phyloP scores from a whole-genome alignment of 2,113 vertebrate genomes.

The Brachionichthys hirsutus region DNA sequence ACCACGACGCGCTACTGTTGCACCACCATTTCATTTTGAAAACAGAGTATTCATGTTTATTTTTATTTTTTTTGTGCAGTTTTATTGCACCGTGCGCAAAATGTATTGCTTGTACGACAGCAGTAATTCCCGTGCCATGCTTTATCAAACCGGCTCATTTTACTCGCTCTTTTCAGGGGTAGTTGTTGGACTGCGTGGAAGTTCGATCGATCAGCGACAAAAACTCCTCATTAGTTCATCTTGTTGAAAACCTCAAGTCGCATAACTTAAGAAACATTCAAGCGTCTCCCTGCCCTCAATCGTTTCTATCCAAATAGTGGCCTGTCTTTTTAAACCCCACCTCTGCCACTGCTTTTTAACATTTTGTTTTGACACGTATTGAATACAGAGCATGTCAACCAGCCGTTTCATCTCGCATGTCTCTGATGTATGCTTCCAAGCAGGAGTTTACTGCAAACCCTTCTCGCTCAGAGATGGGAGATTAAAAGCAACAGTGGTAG shows the following conservation, averaged over 20 bases:
- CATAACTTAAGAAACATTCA: slow-evolving; percentile 21
- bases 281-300: slow-evolving; percentile 7
- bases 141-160: slow-evolving; percentile 39
- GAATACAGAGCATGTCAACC: slow-evolving; percentile 5
- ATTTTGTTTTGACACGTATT: too few relatives aligned
- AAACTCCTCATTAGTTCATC: slow-evolving; percentile 62
- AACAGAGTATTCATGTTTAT: neutral
- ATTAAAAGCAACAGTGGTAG: slow-evolving; percentile 49
- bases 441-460: slow-evolving; percentile 33
- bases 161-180: slow-evolving; percentile 39
- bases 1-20: neutral
- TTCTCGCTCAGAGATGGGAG: slow-evolving; percentile 39
- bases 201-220: slow-evolving; percentile 53
- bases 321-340: neutral
- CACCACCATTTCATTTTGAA: slow-evolving; percentile 4
- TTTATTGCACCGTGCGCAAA: neutral
- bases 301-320: slow-evolving; percentile 13
- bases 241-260: slow-evolving; percentile 49
- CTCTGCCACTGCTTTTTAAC: neutral
- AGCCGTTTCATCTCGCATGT: neutral
- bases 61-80: neutral
- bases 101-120: neutral
- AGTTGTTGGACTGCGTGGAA: slow-evolving; percentile 30
- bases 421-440: slow-evolving; percentile 10
- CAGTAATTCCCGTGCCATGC: neutral